Percentiles rank a stretch among this genome's conserved stretches.
These are phyloP conservation scores for Anarrhichthys ocellatus DNA, from an alignment of 2,113 vertebrate genomes.

Conservation along the genomic window DNA sequence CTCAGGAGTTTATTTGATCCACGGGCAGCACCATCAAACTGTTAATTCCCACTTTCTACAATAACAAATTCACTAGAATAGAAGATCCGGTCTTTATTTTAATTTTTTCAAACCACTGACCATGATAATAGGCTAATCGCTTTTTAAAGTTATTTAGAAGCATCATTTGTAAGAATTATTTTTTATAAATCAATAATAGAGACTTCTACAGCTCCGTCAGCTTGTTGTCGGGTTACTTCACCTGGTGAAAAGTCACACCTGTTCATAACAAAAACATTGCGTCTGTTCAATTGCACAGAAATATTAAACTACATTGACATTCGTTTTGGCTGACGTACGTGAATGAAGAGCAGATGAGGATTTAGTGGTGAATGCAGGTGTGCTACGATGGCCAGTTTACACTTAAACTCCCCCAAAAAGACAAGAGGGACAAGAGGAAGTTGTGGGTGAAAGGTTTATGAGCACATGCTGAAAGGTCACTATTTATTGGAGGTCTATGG, in stretches of 20 bases:
- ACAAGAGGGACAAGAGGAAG: constrained; percentile 26
- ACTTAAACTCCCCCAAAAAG: background rate
- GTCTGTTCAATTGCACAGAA: constrained; percentile 34
- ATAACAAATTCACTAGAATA: background rate
- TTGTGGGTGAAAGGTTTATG: constrained; percentile 28
- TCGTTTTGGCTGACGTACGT: background rate
- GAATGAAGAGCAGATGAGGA: background rate
- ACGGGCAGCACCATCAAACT: constrained; percentile 20
- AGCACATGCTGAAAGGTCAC: constrained; percentile 49
- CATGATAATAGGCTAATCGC: background rate
- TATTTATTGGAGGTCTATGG: constrained; percentile 40
- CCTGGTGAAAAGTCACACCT: constrained; percentile 17
- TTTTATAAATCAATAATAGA: background rate
- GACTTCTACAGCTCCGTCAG: background rate
- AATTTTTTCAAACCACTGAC: background rate
- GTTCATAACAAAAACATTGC: background rate
- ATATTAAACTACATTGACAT: constrained; percentile 9
- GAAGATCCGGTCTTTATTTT: background rate
- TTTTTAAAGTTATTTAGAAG: background rate
- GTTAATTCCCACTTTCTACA: background rate
- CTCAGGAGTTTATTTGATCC: constrained; percentile 25
- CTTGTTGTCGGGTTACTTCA: background rate
- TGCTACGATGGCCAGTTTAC: background rate
- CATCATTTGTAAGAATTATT: background rate
- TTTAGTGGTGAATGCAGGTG: constrained; percentile 26